Evolutionary conservation across 2,797 vertebrate species (phyloP).

Genomic region (Denticeps clupeoides): DNA sequence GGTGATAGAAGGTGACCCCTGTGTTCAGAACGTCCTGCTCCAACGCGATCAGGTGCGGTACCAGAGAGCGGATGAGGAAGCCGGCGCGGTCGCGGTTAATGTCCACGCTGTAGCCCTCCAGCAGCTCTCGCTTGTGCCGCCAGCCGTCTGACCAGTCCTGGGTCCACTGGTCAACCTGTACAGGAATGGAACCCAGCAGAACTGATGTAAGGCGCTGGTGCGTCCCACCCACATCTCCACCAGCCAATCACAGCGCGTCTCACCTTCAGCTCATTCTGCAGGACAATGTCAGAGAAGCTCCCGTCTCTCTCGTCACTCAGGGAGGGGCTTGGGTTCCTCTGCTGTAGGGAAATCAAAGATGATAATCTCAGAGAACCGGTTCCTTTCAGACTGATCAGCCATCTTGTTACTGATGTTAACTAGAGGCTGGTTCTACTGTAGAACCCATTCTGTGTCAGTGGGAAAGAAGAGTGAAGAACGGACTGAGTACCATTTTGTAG

Average conservation of each 20-base stretch:
- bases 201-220: background rate
- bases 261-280: constrained; percentile 90
- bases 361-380: background rate
- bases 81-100: constrained; percentile 78
- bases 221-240: background rate
- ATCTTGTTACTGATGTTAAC: no score
- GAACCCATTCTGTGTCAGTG: background rate
- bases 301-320: constrained; percentile 78
- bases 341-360: constrained; percentile 28
- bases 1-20: constrained; percentile 84
- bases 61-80: constrained; percentile 76
- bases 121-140: constrained; percentile 74
- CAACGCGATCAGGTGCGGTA: constrained; percentile 81
- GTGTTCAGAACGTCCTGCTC: constrained; percentile 89
- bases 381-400: background rate
- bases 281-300: constrained; percentile 78
- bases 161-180: constrained; percentile 83
- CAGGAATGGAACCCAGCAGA: background rate
- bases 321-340: constrained; percentile 78
- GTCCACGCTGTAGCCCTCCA: constrained; percentile 84
- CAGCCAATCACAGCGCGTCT: constrained; percentile 1
- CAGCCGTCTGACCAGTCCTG: constrained; percentile 87
- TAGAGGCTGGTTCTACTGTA: no score
- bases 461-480: background rate
- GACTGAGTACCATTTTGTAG: constrained; percentile 74